Evolutionary conservation across 92 coral and sea anemone genomes (phyloP).

Genomic region (Umimayanthus chanpuru): DNA sequence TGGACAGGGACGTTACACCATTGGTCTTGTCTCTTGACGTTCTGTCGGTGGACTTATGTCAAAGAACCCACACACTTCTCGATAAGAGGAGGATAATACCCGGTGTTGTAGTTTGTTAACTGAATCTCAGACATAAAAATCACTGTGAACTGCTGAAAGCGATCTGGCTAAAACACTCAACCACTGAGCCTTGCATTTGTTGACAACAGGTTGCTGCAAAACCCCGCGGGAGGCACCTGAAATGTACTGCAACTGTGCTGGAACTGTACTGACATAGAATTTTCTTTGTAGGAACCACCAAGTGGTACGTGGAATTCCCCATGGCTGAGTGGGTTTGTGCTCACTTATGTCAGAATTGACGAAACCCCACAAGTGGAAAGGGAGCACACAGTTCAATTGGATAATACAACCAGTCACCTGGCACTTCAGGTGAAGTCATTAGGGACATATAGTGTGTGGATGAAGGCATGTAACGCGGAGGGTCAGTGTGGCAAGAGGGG

Average conservation of each 20-base stretch:
- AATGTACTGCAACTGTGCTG: no score
- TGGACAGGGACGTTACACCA: no score
- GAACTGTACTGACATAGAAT: neutral
- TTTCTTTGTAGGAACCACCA: neutral
- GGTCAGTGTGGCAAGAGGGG: neutral
- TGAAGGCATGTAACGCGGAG: neutral
- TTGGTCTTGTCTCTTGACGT: no score
- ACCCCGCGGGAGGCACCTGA: no score
- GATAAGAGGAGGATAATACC: neutral
- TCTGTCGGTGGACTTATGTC: no score
- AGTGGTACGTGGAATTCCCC: neutral
- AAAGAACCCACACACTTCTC: no score
- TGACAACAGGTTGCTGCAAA: no score
- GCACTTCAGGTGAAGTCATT: neutral
- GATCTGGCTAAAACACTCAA: no score
- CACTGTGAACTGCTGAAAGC: no score
- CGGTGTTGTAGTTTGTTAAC: neutral
- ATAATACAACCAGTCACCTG: neutral
- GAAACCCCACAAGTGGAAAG: conserved; percentile 4
- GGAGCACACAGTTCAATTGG: neutral
- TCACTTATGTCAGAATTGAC: neutral
- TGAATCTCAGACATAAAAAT: no score
- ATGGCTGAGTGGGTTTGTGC: neutral
- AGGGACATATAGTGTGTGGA: neutral
- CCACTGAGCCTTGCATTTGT: no score